Conservation (phyloP, 2,797 vertebrate genomes). For the Sebastes minor region DNA sequence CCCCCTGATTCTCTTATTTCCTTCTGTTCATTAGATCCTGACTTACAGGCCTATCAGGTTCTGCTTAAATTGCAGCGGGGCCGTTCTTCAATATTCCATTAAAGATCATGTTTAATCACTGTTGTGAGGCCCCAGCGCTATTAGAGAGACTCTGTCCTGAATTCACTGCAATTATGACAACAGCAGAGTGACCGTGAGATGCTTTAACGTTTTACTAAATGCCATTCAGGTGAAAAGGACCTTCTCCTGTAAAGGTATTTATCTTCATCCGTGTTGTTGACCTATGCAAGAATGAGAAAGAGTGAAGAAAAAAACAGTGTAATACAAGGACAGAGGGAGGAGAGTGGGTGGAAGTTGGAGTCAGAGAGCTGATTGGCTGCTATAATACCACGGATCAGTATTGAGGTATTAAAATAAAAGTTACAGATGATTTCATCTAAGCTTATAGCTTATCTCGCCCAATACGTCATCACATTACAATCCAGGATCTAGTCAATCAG, state of each 20-base stretch:
- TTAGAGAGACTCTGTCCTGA: conserved; percentile 30
- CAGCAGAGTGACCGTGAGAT: neutral
- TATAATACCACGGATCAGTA: conserved; percentile 67
- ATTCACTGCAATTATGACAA: conserved; percentile 18
- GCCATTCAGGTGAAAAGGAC: conserved; percentile 8
- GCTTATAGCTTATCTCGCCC: conserved; percentile 69
- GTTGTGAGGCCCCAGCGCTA: conserved; percentile 18
- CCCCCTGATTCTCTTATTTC: conserved; percentile 76
- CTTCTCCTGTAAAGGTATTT: conserved; percentile 18
- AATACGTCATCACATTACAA: conserved; percentile 74
- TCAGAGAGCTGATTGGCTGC: conserved; percentile 56
- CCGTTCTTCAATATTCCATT: conserved; percentile 76
- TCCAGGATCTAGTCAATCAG: conserved; percentile 69
- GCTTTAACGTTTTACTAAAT: conserved; percentile 37
- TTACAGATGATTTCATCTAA: conserved; percentile 74
- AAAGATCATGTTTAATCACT: conserved; percentile 80
- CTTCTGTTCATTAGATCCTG: conserved; percentile 76
- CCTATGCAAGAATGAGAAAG: conserved; percentile 35
- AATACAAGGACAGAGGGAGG: neutral
- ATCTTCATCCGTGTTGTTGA: conserved; percentile 44
- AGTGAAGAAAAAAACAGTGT: neutral
- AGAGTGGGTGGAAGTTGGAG: conserved; percentile 5
- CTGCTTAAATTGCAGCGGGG: conserved; percentile 73
- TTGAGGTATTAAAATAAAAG: conserved; percentile 72
- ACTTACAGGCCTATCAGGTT: conserved; percentile 69